These are phyloP conservation scores for Takifugu ocellatus DNA, from an alignment of 2,797 vertebrate species.

Conservation along the genomic window DNA sequence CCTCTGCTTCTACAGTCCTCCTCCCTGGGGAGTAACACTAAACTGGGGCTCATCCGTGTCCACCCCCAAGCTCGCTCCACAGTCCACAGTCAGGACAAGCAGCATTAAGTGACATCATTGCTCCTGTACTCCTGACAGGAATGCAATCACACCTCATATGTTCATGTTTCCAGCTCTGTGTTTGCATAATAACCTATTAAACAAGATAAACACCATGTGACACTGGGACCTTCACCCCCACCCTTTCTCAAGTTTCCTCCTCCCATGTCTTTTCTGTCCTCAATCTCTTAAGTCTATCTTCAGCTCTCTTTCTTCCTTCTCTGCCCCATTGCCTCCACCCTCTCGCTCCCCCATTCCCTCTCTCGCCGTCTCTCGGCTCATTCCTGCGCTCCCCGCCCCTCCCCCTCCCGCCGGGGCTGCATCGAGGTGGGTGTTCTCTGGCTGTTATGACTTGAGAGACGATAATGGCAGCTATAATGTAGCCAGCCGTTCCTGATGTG, in stretches of 20 bases:
- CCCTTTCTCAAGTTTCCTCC: conserved; percentile 1
- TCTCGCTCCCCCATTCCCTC: conserved; percentile 37
- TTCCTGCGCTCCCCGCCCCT: conserved; percentile 63
- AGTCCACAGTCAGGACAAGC: conserved; percentile 8
- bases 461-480: conserved; percentile 86
- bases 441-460: conserved; percentile 87
- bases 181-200: conserved; percentile 23
- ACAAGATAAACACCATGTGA: too few relatives aligned
- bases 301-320: conserved; percentile 40
- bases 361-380: conserved; percentile 42
- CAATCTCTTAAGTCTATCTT: conserved; percentile 35
- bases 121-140: conserved; percentile 23
- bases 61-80: conserved; percentile 4
- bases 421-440: conserved; percentile 86
- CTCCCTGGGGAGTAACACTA: conserved; percentile 62
- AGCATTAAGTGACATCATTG: conserved; percentile 43
- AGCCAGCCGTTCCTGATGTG: conserved; percentile 82
- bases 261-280: conserved; percentile 31
- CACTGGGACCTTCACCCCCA: too few relatives aligned
- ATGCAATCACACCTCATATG: conserved; percentile 9
- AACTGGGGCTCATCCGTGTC: conserved; percentile 47
- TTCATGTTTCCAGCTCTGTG: neutral
- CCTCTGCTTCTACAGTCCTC: conserved; percentile 32
- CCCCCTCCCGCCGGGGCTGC: conserved; percentile 61
- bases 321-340: conserved; percentile 49